Conservation (phyloP, 2,113 vertebrate species). For the Camelus bactrianus region DNA sequence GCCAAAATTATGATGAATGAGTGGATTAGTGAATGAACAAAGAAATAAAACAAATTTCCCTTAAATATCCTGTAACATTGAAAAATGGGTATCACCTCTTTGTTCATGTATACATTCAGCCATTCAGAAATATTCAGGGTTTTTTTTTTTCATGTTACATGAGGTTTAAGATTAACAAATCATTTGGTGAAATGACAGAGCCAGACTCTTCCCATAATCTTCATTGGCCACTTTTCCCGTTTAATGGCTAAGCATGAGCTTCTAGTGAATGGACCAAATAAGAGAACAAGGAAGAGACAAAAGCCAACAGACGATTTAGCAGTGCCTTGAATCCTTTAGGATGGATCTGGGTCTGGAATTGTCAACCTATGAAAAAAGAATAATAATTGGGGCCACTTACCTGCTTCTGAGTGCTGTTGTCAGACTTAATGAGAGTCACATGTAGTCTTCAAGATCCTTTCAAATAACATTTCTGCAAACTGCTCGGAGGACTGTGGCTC, state of each 20-base stretch:
- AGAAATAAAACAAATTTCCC: not conserved
- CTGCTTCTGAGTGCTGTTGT: not conserved
- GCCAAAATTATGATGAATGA: not conserved
- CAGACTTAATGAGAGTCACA: slow-evolving; percentile 8
- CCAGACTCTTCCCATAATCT: not conserved
- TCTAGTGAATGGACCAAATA: not conserved
- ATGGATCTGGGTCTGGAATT: not conserved
- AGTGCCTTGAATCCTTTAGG: not conserved
- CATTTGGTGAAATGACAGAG: not conserved
- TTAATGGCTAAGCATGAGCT: not conserved
- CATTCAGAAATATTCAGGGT: not conserved
- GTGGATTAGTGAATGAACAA: not conserved
- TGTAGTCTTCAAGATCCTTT: slow-evolving; percentile 35
- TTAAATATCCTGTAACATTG: not conserved
- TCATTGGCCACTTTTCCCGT: not conserved
- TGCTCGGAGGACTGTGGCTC: slow-evolving; percentile 6
- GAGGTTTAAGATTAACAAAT: not conserved
- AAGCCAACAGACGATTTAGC: not conserved
- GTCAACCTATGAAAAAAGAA: not conserved
- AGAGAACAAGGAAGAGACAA: not conserved
- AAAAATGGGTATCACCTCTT: not conserved
- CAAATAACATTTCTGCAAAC: slow-evolving; percentile 55
- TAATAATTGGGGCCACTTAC: not conserved
- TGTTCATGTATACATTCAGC: not conserved
- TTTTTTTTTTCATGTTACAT: not conserved